Percentiles rank a stretch among this genome's conserved stretches.
Conservation (phyloP, 1,140 invertebrate genomes). For the Druon quercuslanigerum region DNA sequence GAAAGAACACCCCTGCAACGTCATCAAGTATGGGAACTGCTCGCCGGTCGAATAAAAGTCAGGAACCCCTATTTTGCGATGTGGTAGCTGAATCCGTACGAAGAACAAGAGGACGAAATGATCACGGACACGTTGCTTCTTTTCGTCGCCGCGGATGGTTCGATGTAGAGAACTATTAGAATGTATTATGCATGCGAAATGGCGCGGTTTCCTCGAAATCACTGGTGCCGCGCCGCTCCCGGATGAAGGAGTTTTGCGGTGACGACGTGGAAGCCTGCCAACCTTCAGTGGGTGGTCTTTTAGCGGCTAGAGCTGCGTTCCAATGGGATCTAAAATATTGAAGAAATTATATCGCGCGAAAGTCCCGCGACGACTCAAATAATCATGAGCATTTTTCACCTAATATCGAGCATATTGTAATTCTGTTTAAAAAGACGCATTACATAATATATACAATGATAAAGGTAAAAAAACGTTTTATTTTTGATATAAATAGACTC, state of each 20-base stretch:
- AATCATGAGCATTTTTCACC: constrained; percentile 53
- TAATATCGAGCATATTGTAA: too few species aligned
- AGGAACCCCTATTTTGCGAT: constrained; percentile 49
- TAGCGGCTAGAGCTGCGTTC: constrained; percentile 62
- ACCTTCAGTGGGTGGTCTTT: constrained; percentile 67
- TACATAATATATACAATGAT: neutral
- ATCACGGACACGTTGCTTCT: constrained; percentile 58
- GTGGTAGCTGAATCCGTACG: constrained; percentile 53
- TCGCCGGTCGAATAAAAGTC: constrained; percentile 53
- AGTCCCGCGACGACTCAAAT: constrained; percentile 62
- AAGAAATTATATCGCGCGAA: constrained; percentile 69
- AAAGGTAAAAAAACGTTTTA: neutral
- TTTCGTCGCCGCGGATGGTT: constrained; percentile 57
- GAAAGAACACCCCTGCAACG: neutral
- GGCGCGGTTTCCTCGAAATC: constrained; percentile 67
- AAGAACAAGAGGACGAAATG: constrained; percentile 56
- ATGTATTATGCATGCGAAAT: constrained; percentile 65
- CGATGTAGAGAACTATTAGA: constrained; percentile 61
- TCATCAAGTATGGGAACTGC: constrained; percentile 43
- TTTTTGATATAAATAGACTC: too few species aligned
- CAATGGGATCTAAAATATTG: constrained; percentile 66
- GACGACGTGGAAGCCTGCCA: constrained; percentile 73
- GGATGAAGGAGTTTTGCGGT: constrained; percentile 74
- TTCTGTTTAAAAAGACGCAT: neutral
- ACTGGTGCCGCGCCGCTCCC: constrained; percentile 67